Base-by-base conservation (phyloP, 37 sponge, comb jelly and placozoan genomes). In the Cladorhizidae sp. region DNA sequence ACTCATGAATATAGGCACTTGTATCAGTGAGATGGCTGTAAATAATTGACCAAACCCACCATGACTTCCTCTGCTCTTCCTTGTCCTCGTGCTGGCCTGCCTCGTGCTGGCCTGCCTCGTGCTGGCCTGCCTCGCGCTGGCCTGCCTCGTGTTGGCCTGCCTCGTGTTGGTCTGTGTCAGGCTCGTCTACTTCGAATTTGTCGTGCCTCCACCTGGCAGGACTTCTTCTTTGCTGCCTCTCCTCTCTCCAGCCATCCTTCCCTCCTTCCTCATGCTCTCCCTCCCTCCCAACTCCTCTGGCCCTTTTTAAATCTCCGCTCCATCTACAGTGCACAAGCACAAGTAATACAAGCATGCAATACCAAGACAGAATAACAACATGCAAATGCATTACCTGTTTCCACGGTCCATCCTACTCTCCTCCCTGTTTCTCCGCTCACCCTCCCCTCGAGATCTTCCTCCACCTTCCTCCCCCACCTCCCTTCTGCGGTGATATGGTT, bases 151-250 rank as follows among this genome's bases (percentile, higher is more conserved):
- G 0, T 45, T 5, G 5, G 5, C 8, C n/a, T n/a, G n/a, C 49
- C 9, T 45, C 49, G 38, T 83, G 75, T 18, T 50, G 49, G 61
- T 74, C 69, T 43, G 9, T 37, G 12, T 64, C 52, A n/a, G 11
- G 22, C 20, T 80, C 59, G 2, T 59, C 18, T 59, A 39, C 31
- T 36, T 89, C 85, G 70, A 83, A 83, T 73, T 74, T 65, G 65
- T 84, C 85, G 40, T 89, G 85, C 61, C 67, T 69, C 90, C 85
- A 83, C 25, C 57, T 40, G 11, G 28, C 76, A 26, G 77, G 77
- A 57, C 80, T 80, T 11, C 70, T 67, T 0, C 9, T 5, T 45
- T 45, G 49, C n/a, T n/a, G n/a, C 49, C 9, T 45, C 49, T 50
- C 57, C 43, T 38, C 39, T 6, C 78, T 67, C 70, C n/a, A 22